Evolutionary conservation across 1,140 invertebrate genomes (phyloP), one percentile per base, ranked within the genome.

Genomic region (Drosophila mojavensis): DNA sequence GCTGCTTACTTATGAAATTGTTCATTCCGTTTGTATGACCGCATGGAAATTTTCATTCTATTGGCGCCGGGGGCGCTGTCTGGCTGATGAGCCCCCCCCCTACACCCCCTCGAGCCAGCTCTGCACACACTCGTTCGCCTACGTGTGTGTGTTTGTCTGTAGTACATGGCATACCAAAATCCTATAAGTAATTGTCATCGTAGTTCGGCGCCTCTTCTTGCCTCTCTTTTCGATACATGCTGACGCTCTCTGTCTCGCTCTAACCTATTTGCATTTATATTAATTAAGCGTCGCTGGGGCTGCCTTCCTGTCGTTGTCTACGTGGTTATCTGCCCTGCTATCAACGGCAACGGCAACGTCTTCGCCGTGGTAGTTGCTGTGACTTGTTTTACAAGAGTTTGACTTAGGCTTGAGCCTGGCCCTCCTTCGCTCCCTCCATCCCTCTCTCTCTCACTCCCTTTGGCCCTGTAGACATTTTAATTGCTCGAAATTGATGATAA

Each of bases 1-100:
- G 9, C 48, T 13, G 11, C 62, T 77, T 83, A 73, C 80, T 83
- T 83, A 83, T 80, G 81, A 75, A 84, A 83, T 75, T 75, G 72
- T 75, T 75, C 59, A 75, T 75, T 70, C 72, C 60, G 80, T 84
- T 79, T 79, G 64, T 84, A 73, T 80, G 81, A 64, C 56, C 69
- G 76, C 86, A 77, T 88, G 84, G 83, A 86, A 86, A 86, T 86
- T 86, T 88, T 86, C 83, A 77, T 86, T 86, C 83, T 86, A 88
- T 86, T 86, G 83, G 83, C 83, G 83, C 83, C 83, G 76, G 67
- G 76, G 83, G 83, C 83, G 76, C 75, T 67, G 75, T 77, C 73
- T 77, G 65, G 70, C 54, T 62, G 53, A 69, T 51, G 50, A 62
- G 47, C 45, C 47, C 65, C 45, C 30, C 7, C 33, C 20, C 20